Evolutionary conservation across 2,113 vertebrate species (phyloP).

Genomic region (Melanerpes formicivorus): DNA sequence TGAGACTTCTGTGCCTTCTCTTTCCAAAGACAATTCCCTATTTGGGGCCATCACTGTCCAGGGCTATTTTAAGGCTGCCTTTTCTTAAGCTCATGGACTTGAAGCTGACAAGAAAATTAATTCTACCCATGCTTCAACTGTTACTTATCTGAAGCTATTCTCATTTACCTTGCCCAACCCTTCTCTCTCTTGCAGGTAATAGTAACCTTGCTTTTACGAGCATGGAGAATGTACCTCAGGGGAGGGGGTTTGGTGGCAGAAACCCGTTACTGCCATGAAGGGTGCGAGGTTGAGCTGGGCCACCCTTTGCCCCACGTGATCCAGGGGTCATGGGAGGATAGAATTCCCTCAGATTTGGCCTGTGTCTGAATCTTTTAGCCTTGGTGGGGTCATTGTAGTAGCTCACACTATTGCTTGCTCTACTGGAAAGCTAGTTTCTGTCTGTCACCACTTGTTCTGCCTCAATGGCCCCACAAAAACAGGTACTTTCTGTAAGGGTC

Average conservation of each 20-base stretch:
- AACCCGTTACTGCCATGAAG: accelerated
- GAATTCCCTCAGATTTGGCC: accelerated
- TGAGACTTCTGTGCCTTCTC: neutral
- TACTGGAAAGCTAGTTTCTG: neutral
- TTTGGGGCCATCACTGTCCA: neutral
- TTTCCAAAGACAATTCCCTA: neutral
- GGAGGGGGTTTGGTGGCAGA: neutral
- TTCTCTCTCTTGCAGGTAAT: neutral
- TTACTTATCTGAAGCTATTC: neutral
- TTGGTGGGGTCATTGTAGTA: too few species aligned
- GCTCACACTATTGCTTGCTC: neutral
- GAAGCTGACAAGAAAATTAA: neutral
- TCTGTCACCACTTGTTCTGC: neutral
- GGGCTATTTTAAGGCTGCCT: neutral
- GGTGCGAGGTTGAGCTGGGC: accelerated
- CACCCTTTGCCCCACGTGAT: accelerated
- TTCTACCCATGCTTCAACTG: neutral
- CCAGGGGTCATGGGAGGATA: accelerated
- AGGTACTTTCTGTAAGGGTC: neutral
- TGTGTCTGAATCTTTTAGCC: accelerated
- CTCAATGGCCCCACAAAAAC: neutral
- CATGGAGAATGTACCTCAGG: neutral
- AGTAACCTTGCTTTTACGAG: neutral
- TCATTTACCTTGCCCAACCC: neutral
- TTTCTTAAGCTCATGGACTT: neutral